Conservation (phyloP, 2,113 vertebrate genomes). For the Parus major region DNA sequence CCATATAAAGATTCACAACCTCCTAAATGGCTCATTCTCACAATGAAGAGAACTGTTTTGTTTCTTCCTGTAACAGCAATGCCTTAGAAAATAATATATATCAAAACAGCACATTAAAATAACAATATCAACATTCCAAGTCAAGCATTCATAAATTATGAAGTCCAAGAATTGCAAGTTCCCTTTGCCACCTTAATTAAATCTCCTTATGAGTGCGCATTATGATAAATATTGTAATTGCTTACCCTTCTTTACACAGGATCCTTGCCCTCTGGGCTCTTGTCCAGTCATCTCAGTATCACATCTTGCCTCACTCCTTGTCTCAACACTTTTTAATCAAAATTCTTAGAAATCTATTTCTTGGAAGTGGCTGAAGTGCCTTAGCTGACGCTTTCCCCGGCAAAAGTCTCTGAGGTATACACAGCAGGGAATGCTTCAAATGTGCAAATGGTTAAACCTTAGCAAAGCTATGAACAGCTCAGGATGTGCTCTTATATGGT, state of each 20-base stretch:
- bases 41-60: background rate
- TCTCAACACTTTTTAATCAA: conserved; percentile 12
- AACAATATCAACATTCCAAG: background rate
- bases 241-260: background rate
- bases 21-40: background rate
- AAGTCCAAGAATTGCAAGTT: background rate
- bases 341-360: conserved; percentile 36
- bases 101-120: background rate
- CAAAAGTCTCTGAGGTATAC: background rate
- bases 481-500: background rate
- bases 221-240: conserved; percentile 3
- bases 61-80: background rate
- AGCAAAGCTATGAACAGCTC: background rate
- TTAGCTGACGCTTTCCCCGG: background rate
- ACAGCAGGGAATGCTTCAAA: background rate
- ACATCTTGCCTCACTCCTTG: background rate
- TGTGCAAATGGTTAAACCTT: background rate
- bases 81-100: background rate
- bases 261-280: background rate
- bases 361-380: background rate
- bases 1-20: background rate
- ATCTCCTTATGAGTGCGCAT: background rate
- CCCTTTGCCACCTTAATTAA: background rate
- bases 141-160: background rate
- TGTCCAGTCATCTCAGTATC: background rate